Base-by-base conservation (phyloP, 2,888 invertebrate genomes). In the Parasteatoda lunata region DNA sequence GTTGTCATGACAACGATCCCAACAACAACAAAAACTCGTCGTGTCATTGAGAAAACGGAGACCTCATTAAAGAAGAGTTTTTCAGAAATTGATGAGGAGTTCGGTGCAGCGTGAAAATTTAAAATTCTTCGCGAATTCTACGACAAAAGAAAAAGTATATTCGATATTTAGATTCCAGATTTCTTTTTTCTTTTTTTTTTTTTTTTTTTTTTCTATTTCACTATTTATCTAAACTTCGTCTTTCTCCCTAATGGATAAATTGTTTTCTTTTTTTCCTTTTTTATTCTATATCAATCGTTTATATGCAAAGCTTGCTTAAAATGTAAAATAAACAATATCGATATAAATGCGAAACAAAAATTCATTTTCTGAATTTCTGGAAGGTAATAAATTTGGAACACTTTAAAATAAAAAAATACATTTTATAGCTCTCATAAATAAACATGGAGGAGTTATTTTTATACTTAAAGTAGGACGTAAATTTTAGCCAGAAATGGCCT, bases 21-120 rank as follows among this genome's bases (percentile, higher is more conserved):
- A 84, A 84, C 77, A 77, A 77, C 78, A 78, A 84, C 66, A 79
- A 85, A 85, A 85, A 72, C 52, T 11, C 5, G 79, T 49, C 76
- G 77, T 85, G 85, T 85, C 85, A 85, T 85, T 80, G 78, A 85
- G 78, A 84, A 70, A 85, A 75, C 66, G 84, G 45, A 51, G 71
- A 85, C 70, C 80, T 85, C 85, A 85, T 85, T 85, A 85, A 85
- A 85, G 73, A 84, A 70, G 76, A 77, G 79, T 85, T 85, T 85
- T 85, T 66, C 30, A 70, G 80, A 80, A 54, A 71, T 80, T 85
- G 85, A 85, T 85, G 85, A 85, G 85, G 79, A 85, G 76, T 80
- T 77, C 76, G 66, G 59, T 80, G 76, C 51, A 49, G 80, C 85
- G 80, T 80, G 71, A 85, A 85, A 85, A 80, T 85, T 85, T 85